Evolutionary conservation across 23 tunicate species (phyloP), one percentile per base, ranked within the genome.

Genomic region (Trididemnum miniatum): DNA sequence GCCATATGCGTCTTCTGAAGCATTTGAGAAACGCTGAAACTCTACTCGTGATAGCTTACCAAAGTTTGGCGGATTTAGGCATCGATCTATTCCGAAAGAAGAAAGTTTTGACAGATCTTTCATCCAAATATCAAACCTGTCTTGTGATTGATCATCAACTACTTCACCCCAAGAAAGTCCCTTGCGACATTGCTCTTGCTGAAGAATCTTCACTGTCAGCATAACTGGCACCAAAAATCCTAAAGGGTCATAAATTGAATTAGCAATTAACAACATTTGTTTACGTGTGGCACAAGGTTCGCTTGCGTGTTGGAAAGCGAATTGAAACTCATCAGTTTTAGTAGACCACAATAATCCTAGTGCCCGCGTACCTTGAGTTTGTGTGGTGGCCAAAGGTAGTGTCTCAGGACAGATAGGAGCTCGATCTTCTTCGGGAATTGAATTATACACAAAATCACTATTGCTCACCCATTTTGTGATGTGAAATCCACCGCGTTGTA

Each of bases 211-310:
- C n/a, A n/a, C n/a, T n/a, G n/a, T n/a, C n/a, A n/a, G n/a, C n/a
- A n/a, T n/a, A n/a, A n/a, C n/a, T n/a, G n/a, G n/a, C 20, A 64
- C 49, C 23, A 73, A 50, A 64, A 84, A 76, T 18, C 76, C 64
- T 20, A 84, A 34, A 18, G 82, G 88, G 34, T 84, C 75, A 27
- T 64, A 84, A 20, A 63, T 76, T 63, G 75, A 60, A 76, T 62
- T 75, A 23, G 59, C 65, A 24, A 74, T 65, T 0, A 82, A 77
- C 26, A 84, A 49, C 12, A 49, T 49, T 12, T 18, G 18, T 9
- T 18, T 12, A 49, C 57, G 57, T 9, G 12, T 49, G 57, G 18
- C 57, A 49, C 57, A 9, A 9, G 15, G 12, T 49, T 49, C 18
- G 57, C 18, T 9, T 49, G 12, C 57, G 18, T 9, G 12, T 18